Conservation (phyloP, 2,113 vertebrate species). For the Grantiella picta region DNA sequence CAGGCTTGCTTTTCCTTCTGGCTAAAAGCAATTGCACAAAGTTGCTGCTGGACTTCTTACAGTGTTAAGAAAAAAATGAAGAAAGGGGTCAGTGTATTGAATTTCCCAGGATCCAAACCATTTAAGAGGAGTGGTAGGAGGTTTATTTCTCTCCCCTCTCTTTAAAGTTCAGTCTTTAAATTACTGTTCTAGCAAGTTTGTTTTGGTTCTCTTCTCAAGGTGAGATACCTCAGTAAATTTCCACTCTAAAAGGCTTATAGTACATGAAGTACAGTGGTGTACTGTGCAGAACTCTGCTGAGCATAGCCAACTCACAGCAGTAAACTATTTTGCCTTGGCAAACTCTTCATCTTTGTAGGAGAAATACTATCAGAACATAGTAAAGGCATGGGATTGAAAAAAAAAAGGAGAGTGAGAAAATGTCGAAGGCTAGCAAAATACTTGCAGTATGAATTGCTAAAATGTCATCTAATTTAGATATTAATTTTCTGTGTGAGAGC, state of each 20-base stretch:
- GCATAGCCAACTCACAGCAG: background rate
- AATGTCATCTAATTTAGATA: background rate
- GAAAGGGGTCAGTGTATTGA: background rate
- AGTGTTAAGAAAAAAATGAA: background rate
- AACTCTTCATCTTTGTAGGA: background rate
- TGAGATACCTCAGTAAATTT: constrained; percentile 15
- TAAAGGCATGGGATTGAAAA: background rate
- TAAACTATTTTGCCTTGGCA: background rate
- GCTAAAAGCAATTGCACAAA: background rate
- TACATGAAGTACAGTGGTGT: background rate
- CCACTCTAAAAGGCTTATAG: constrained; percentile 13
- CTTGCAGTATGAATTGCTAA: background rate
- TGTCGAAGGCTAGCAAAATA: background rate
- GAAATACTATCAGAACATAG: background rate
- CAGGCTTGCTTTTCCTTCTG: accelerated
- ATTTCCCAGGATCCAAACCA: background rate
- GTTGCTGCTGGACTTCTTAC: background rate
- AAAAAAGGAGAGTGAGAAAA: background rate
- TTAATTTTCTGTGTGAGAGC: background rate
- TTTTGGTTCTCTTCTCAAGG: constrained; percentile 1
- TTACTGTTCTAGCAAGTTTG: constrained; percentile 12
- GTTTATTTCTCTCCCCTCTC: background rate
- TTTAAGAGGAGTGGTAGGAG: background rate
- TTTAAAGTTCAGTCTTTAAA: constrained; percentile 37
- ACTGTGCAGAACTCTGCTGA: background rate